Evolutionary conservation across 1,140 invertebrate species (phyloP).

Genomic region (Apis laboriosa): DNA sequence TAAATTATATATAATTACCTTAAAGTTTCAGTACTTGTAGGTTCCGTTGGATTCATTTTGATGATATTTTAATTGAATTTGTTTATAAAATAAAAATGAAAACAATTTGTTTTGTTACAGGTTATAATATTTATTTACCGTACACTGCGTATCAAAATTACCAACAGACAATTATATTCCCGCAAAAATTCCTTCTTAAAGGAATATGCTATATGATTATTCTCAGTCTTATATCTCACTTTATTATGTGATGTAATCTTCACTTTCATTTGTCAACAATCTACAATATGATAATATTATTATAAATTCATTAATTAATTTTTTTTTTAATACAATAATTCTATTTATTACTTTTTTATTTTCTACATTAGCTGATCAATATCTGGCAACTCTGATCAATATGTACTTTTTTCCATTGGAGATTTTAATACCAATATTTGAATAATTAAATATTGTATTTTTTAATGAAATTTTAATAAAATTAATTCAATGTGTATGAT

Average conservation of each 20-base stretch:
- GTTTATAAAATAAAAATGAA: background rate
- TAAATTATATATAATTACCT: conserved; percentile 55
- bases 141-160: background rate
- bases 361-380: no score
- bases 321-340: no score
- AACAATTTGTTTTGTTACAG: background rate
- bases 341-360: no score
- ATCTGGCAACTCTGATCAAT: background rate
- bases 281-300: no score
- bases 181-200: no score
- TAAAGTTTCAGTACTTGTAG: conserved; percentile 65
- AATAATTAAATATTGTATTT: background rate
- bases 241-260: no score
- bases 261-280: no score
- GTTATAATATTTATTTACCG: conserved; percentile 37
- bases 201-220: no score
- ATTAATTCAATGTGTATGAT: background rate
- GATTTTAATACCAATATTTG: conserved; percentile 3
- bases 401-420: background rate
- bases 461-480: background rate
- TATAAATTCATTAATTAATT: no score
- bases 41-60: conserved; percentile 69
- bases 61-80: background rate
- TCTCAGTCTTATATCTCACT: no score
- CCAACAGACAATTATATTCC: background rate